Percentiles rank a stretch among this genome's conserved stretches.
phyloP scores from a whole-genome alignment of 2,888 invertebrate species.

The Platerodrilus igneus region DNA sequence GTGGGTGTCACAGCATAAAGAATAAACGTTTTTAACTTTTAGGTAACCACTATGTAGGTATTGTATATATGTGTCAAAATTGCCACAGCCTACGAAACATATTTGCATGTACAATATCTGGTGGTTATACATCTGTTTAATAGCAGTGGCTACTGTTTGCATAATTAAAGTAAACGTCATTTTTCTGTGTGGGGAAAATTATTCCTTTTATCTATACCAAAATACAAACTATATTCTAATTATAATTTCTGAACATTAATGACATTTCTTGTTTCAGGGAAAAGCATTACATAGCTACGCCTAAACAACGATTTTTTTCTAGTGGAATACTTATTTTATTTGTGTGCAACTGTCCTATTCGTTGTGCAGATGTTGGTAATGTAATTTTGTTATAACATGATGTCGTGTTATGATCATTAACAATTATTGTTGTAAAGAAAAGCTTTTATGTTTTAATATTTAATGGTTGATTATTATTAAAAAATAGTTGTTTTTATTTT shows the following conservation, averaged over 20 bases:
- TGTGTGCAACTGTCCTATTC: constrained; percentile 36
- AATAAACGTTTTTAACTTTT: no score
- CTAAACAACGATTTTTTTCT: constrained; percentile 21
- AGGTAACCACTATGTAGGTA: no score
- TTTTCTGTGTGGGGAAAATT: no score
- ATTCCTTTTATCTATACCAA: no score
- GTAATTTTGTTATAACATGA: constrained; percentile 45
- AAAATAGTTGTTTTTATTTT: constrained; percentile 23
- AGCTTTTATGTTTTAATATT: constrained; percentile 24
- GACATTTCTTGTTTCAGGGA: constrained; percentile 35
- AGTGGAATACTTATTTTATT: constrained; percentile 19
- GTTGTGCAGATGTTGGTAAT: constrained; percentile 39
- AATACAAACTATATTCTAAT: not conserved
- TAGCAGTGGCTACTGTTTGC: no score
- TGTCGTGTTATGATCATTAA: constrained; percentile 48
- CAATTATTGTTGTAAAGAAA: constrained; percentile 47
- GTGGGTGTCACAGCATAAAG: no score
- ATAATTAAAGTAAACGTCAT: no score
- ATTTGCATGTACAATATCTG: no score
- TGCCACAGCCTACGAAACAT: no score
- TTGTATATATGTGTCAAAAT: no score
- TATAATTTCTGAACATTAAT: not conserved
- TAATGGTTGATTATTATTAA: constrained; percentile 23
- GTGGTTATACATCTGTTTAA: no score
- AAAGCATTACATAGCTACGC: constrained; percentile 26